Percentiles rank a stretch among this genome's conserved stretches.
Evolutionary conservation across 2,797 vertebrate genomes (phyloP).

Genomic region (Holocentrus rufus): DNA sequence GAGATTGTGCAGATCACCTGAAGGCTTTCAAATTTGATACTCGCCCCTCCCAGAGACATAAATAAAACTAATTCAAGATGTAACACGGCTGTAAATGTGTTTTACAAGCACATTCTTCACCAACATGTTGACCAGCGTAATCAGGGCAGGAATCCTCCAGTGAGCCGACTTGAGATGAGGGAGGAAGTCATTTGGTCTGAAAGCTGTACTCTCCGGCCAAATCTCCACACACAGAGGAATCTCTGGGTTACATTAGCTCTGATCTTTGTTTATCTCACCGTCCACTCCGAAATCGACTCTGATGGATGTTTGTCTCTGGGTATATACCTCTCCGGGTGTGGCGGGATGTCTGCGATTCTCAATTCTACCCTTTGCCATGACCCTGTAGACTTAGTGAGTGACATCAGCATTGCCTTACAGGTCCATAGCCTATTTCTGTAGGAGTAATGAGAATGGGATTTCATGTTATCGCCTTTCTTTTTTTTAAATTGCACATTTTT

Average conservation of each 20-base stretch:
- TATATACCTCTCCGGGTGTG: conserved; percentile 34
- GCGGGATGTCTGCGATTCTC: neutral
- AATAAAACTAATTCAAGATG: conserved; percentile 54
- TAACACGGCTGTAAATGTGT: conserved; percentile 38
- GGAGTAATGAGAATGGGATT: too few relatives aligned
- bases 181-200: conserved; percentile 46
- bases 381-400: neutral
- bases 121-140: conserved; percentile 50
- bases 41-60: conserved; percentile 15
- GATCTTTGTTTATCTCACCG: conserved; percentile 62
- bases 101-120: conserved; percentile 61
- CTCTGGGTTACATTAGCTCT: conserved; percentile 60
- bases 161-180: conserved; percentile 30
- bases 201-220: conserved; percentile 47
- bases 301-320: conserved; percentile 49
- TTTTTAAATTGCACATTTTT: too few relatives aligned
- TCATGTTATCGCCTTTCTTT: too few relatives aligned
- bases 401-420: too few relatives aligned
- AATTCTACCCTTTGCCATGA: conserved; percentile 2
- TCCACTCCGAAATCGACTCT: conserved; percentile 39
- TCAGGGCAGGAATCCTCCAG: conserved; percentile 44
- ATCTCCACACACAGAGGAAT: conserved; percentile 46
- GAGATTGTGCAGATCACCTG: conserved; percentile 14
- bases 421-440: too few relatives aligned
- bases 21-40: conserved; percentile 45